Base-by-base conservation (phyloP, 2,797 vertebrate genomes). In the Hylomyscus alleni region DNA sequence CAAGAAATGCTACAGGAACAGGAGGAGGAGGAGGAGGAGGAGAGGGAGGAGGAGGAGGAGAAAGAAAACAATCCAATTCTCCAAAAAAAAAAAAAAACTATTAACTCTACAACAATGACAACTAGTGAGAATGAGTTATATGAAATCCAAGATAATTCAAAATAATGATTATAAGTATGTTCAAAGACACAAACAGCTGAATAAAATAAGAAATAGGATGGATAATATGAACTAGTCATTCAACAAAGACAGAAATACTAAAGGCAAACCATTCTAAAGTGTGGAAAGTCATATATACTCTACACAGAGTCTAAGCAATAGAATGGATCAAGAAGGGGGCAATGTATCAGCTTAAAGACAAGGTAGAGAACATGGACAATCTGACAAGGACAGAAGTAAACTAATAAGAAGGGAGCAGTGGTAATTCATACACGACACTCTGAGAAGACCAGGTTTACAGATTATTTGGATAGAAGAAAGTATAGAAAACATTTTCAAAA, bases 1-100 rank as follows among this genome's bases (percentile, higher is more conserved):
- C 52, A 52, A 86, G 83, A 67, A 67, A 6, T 34, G n/a, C n/a
- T n/a, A 44, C 56, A 83, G 54, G 37, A 54, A 22, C 19, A 67
- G 5, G 13, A 67, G 0, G 60, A 62, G 3, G 24, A 62, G 0
- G 58, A 62, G 0, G 60, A 62, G 3, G 60, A 62, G 1, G 9
- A 62, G 24, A 10, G 12, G 1, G 24, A 29, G 2, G 8, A 60
- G 1, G 22, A 10, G 8, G 24, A 60, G 7, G 8, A 26, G 6
- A 24, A 26, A 60, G 6, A 67, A 14, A 65, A 65, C 26, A 65
- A 31, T 3, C 4, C 15, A 26, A 29, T 8, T 44, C 58, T 40
- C 13, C 60, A 15, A 65, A 84, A 62, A 84, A 47, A n/a, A n/a
- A n/a, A n/a, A n/a, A n/a, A 44, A 44, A 44, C 20, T 65, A 65